These are phyloP conservation scores for Nudaria mundana DNA, from an alignment of 2,888 invertebrate species.

Conservation along the genomic window DNA sequence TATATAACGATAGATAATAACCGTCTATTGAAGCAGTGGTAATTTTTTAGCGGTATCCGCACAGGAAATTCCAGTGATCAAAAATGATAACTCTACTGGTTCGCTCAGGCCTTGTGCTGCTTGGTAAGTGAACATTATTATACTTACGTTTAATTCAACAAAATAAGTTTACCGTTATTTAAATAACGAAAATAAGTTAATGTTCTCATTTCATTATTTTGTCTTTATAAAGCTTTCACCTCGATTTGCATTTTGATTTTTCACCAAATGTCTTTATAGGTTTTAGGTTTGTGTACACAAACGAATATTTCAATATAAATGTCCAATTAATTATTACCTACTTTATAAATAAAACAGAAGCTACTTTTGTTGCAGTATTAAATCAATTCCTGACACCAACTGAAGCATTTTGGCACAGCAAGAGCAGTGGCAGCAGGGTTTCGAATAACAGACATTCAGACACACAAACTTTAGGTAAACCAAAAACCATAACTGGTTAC, in stretches of 20 bases:
- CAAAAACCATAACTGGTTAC: slow-evolving; percentile 44
- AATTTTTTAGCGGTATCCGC: no score
- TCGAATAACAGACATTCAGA: slow-evolving; percentile 34
- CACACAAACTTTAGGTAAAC: slow-evolving; percentile 28
- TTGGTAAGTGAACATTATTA: slow-evolving; percentile 48
- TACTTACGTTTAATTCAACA: slow-evolving; percentile 15
- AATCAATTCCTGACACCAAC: slow-evolving; percentile 43
- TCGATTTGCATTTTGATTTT: background rate
- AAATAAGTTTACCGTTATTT: slow-evolving; percentile 6
- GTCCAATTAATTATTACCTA: no score
- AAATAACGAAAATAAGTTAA: background rate
- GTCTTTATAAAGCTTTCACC: background rate
- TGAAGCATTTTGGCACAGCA: slow-evolving; percentile 38
- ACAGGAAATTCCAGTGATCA: slow-evolving; percentile 29
- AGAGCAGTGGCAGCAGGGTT: slow-evolving; percentile 28
- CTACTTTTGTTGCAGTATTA: slow-evolving; percentile 46
- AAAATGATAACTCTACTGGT: slow-evolving; percentile 54
- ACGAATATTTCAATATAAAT: no score
- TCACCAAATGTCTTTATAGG: no score
- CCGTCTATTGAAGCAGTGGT: no score
- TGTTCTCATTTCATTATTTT: background rate
- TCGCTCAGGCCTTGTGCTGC: slow-evolving; percentile 46
- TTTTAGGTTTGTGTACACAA: no score
- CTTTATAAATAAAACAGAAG: no score
- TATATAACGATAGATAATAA: background rate